A percentile compares a stretch with the other conserved stretches of the same genome.
phyloP scores from a whole-genome alignment of 2,888 invertebrate species.

The Baccha elongata region DNA sequence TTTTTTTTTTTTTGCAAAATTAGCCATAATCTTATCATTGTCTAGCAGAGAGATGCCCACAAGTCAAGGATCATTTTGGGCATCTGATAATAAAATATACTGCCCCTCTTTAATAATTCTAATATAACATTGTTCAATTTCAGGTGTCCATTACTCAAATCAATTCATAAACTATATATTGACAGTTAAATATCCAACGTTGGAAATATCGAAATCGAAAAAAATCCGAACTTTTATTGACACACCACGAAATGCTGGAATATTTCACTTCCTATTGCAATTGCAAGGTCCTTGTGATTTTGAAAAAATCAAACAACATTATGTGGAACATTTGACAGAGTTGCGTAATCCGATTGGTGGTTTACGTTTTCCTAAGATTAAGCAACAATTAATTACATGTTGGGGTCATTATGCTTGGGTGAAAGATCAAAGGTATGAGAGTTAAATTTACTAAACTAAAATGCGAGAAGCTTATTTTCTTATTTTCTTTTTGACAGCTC shows the following conservation, averaged over 20 bases:
- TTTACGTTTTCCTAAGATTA: constrained; percentile 86
- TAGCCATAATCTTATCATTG: constrained; percentile 35
- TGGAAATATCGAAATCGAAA: constrained; percentile 85
- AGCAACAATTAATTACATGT: constrained; percentile 87
- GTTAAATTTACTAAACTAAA: background rate
- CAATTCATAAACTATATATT: constrained; percentile 84
- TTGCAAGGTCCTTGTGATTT: constrained; percentile 85
- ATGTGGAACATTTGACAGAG: constrained; percentile 83
- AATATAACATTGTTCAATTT: constrained; percentile 59
- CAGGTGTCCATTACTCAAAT: constrained; percentile 84
- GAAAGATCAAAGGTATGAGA: constrained; percentile 82
- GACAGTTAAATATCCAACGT: constrained; percentile 84
- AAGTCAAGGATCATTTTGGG: constrained; percentile 12
- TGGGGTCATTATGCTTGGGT: constrained; percentile 91
- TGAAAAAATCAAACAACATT: constrained; percentile 83
- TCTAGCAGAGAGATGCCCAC: constrained; percentile 7
- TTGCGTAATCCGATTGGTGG: constrained; percentile 84
- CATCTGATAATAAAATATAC: background rate
- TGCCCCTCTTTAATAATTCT: background rate
- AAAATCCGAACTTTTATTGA: constrained; percentile 87
- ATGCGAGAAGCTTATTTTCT: background rate
- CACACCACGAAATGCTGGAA: constrained; percentile 89
- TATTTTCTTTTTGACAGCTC: constrained; percentile 74
- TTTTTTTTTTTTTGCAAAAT: background rate
- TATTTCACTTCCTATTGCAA: constrained; percentile 87